Conservation (phyloP, 2,888 invertebrate species). For the Scaptomyza reducta region DNA sequence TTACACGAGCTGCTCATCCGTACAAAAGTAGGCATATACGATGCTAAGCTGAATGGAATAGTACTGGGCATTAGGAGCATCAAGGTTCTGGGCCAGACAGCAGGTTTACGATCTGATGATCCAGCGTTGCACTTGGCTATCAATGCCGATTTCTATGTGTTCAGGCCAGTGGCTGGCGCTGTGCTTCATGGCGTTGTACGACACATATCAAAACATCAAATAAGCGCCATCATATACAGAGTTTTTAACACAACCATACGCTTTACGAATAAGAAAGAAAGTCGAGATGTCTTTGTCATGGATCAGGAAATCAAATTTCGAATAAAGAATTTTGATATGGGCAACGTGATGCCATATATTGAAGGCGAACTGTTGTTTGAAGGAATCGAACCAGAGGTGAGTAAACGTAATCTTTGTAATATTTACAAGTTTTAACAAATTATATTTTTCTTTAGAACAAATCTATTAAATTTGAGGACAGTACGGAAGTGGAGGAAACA, state of each 20-base stretch:
- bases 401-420: background rate
- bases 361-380: constrained; percentile 80
- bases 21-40: constrained; percentile 85
- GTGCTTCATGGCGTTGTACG: constrained; percentile 86
- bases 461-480: constrained; percentile 40
- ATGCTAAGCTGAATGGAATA: constrained; percentile 86
- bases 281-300: constrained; percentile 78
- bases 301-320: constrained; percentile 83
- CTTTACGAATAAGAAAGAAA: constrained; percentile 73
- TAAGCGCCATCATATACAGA: constrained; percentile 88
- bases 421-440: background rate
- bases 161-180: constrained; percentile 86
- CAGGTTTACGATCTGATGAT: constrained; percentile 85
- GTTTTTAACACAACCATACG: constrained; percentile 88
- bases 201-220: constrained; percentile 85
- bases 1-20: constrained; percentile 84
- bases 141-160: constrained; percentile 87
- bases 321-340: constrained; percentile 81
- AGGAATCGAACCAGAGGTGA: constrained; percentile 40
- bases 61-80: constrained; percentile 87
- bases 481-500: constrained; percentile 40
- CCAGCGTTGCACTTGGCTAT: constrained; percentile 86
- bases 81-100: constrained; percentile 85
- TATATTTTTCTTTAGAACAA: constrained; percentile 49
- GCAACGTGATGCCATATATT: constrained; percentile 81